Percentiles rank a stretch among this genome's conserved stretches.
Evolutionary conservation across 2,797 vertebrate species (phyloP).

Genomic region (Iguana delicatissima): DNA sequence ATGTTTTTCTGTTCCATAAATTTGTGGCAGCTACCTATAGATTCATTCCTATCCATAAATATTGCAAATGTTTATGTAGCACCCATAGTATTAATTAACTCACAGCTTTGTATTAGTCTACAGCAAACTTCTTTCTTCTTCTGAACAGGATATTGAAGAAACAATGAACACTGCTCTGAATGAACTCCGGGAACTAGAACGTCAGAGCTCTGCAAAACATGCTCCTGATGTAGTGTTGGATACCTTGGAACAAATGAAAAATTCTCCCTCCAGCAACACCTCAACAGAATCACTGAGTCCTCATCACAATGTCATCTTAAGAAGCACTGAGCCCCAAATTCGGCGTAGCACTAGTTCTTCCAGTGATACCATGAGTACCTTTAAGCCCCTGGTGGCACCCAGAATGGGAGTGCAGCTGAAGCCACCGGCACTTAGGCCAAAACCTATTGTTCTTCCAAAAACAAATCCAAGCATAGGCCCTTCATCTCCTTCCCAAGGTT

Average conservation of each 20-base stretch:
- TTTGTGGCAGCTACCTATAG: neutral
- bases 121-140: conserved; percentile 42
- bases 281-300: conserved; percentile 86
- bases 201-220: conserved; percentile 95
- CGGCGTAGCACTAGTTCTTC: conserved; percentile 93
- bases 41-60: neutral
- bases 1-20: neutral
- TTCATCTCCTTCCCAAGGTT: conserved; percentile 86
- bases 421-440: conserved; percentile 95
- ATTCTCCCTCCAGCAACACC: conserved; percentile 79
- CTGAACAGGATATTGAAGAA: conserved; percentile 95
- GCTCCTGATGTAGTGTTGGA: conserved; percentile 98
- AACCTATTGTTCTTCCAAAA: conserved; percentile 95
- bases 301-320: conserved; percentile 79
- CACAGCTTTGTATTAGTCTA: neutral
- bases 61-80: neutral
- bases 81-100: neutral
- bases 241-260: conserved; percentile 95
- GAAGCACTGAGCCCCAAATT: conserved; percentile 89
- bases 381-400: conserved; percentile 93
- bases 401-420: conserved; percentile 98
- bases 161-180: conserved; percentile 98
- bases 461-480: conserved; percentile 85
- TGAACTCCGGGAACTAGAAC: conserved; percentile 95
- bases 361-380: conserved; percentile 96